These are phyloP conservation scores for Astur gentilis DNA, from an alignment of 2,113 vertebrate genomes.

Conservation along the genomic window DNA sequence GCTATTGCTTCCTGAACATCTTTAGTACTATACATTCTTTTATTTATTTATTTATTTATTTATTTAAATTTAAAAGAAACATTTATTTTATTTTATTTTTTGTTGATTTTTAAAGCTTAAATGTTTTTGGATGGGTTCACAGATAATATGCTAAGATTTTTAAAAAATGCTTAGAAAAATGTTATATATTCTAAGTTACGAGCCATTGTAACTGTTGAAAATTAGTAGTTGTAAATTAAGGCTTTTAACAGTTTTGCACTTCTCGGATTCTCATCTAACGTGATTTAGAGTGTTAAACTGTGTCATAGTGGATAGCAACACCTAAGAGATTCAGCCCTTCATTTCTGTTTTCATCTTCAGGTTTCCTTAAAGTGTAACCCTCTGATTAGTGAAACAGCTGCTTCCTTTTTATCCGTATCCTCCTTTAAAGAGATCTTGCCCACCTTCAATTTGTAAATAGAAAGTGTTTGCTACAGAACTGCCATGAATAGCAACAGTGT, in stretches of 20 bases:
- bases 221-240: not conserved
- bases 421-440: not conserved
- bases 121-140: not conserved
- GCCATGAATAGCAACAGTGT: not conserved
- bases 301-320: not conserved
- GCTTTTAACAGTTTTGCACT: not conserved
- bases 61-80: not conserved
- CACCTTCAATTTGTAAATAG: not conserved
- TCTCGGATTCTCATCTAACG: not conserved
- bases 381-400: not conserved
- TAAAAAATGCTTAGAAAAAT: not conserved
- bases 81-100: not conserved
- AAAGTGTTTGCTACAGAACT: not conserved
- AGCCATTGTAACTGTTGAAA: not conserved
- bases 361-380: not conserved
- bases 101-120: not conserved
- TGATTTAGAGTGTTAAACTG: not conserved
- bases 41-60: no score
- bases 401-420: not conserved
- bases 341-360: not conserved
- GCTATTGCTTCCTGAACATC: not conserved
- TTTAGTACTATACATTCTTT: not conserved
- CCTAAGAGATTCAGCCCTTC: not conserved
- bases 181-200: not conserved
- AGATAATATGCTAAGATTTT: not conserved